A percentile compares a stretch with the other conserved stretches of the same genome.
Evolutionary conservation across 1,140 invertebrate species (phyloP).

Genomic region (Apis laboriosa): DNA sequence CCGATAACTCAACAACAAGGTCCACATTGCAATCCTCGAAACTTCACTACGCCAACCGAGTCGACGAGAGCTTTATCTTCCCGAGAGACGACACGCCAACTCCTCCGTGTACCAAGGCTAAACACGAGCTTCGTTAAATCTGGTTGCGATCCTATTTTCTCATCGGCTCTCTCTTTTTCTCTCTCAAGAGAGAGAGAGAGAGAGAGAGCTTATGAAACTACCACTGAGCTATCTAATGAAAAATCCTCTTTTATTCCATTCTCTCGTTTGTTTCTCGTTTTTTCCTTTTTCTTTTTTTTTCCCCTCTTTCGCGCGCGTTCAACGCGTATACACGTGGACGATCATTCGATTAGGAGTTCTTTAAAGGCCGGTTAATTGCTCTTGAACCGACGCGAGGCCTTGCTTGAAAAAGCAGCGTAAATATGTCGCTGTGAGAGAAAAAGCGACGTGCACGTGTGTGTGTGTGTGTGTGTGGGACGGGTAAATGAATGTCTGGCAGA

Average conservation of each 20-base stretch:
- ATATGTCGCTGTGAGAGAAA: constrained; percentile 13
- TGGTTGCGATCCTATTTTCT: constrained; percentile 51
- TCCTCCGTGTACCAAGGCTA: constrained; percentile 40
- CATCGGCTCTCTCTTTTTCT: neutral
- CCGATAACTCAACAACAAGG: neutral
- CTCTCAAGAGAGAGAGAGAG: neutral
- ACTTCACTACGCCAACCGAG: constrained; percentile 38
- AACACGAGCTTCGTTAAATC: constrained; percentile 60
- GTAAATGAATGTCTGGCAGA: constrained; percentile 2
- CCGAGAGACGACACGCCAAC: constrained; percentile 32
- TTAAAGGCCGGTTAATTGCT: constrained; percentile 24
- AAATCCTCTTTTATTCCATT: neutral
- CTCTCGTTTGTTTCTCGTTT: neutral
- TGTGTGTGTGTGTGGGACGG: no score
- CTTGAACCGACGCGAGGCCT: neutral
- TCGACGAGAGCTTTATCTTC: constrained; percentile 36
- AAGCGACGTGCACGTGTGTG: neutral
- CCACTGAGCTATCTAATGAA: neutral
- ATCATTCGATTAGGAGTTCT: constrained; percentile 37
- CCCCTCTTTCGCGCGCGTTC: neutral
- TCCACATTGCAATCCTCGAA: neutral
- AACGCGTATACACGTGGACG: neutral
- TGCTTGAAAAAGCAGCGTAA: constrained; percentile 14
- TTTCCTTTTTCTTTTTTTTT: neutral
- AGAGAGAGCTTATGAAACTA: neutral